phyloP scores from a whole-genome alignment of 2,888 invertebrate genomes.

The Nomada goodeniana region DNA sequence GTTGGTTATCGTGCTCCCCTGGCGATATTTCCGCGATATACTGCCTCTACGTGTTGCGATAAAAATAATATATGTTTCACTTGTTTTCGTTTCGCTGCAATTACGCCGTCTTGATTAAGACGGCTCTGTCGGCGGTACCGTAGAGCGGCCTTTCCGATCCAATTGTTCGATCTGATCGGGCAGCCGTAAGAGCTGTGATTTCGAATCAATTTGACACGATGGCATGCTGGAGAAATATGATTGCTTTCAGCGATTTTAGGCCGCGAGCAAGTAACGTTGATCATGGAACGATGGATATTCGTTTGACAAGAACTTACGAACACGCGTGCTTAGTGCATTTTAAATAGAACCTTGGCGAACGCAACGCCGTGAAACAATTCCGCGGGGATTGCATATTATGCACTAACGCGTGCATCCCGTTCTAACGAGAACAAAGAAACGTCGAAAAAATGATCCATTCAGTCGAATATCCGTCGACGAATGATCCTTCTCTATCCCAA shows the following conservation, averaged over 20 bases:
- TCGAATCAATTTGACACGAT: too few species aligned
- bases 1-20: slow-evolving; percentile 1
- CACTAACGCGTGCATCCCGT: too few species aligned
- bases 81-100: slow-evolving; percentile 23
- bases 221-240: too few species aligned
- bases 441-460: not conserved
- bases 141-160: slow-evolving; percentile 3
- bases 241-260: too few species aligned
- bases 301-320: too few species aligned
- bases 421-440: not conserved
- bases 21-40: not conserved
- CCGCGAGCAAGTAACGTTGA: too few species aligned
- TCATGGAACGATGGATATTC: too few species aligned
- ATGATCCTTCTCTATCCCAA: slow-evolving; percentile 52
- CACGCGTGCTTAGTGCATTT: too few species aligned
- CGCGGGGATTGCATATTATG: too few species aligned
- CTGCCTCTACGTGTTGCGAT: slow-evolving; percentile 21
- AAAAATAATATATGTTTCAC: slow-evolving; percentile 39
- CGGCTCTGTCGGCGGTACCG: not conserved
- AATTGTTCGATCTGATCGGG: not conserved
- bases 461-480: slow-evolving; percentile 36
- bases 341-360: too few species aligned
- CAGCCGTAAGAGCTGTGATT: too few species aligned
- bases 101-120: not conserved
- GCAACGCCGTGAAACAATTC: too few species aligned